A percentile compares a stretch with the other conserved stretches of the same genome.
phyloP scores from a whole-genome alignment of 2,797 vertebrate species.

The Helicolenus hilgendorfi region DNA sequence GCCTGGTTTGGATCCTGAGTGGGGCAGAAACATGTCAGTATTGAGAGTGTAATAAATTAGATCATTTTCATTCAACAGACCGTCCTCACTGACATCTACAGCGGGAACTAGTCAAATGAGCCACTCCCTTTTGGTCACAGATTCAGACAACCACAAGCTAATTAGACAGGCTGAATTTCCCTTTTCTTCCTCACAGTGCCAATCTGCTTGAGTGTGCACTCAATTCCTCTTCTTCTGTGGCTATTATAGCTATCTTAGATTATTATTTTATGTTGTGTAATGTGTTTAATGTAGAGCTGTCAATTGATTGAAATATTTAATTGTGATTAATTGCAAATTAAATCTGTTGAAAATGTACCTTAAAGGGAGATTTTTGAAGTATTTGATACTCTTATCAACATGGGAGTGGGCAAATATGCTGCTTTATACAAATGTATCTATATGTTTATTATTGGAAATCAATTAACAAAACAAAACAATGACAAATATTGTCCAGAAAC shows the following conservation, averaged over 20 bases:
- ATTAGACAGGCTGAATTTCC: constrained; percentile 55
- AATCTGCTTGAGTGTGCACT: not conserved
- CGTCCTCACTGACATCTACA: constrained; percentile 37
- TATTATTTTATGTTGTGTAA: constrained; percentile 6
- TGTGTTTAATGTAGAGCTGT: not conserved
- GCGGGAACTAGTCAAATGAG: constrained; percentile 68
- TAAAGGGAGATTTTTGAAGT: too few species aligned
- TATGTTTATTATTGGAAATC: too few species aligned
- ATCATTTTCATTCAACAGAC: constrained; percentile 66
- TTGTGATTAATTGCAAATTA: too few species aligned
- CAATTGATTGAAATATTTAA: too few species aligned
- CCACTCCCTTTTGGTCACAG: constrained; percentile 62
- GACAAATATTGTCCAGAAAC: too few species aligned
- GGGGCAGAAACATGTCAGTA: constrained; percentile 25
- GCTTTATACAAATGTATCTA: too few species aligned
- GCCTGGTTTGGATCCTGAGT: constrained; percentile 24
- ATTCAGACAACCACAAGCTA: constrained; percentile 49
- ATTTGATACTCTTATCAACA: too few species aligned
- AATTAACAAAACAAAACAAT: too few species aligned
- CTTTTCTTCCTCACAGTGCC: constrained; percentile 30
- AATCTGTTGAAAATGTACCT: too few species aligned
- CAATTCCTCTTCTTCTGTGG: not conserved
- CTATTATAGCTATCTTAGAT: not conserved
- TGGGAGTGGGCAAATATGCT: too few species aligned
- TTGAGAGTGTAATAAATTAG: constrained; percentile 59